These are phyloP conservation scores for Mergus octosetaceus DNA, from an alignment of 2,797 vertebrate species.

Conservation along the genomic window DNA sequence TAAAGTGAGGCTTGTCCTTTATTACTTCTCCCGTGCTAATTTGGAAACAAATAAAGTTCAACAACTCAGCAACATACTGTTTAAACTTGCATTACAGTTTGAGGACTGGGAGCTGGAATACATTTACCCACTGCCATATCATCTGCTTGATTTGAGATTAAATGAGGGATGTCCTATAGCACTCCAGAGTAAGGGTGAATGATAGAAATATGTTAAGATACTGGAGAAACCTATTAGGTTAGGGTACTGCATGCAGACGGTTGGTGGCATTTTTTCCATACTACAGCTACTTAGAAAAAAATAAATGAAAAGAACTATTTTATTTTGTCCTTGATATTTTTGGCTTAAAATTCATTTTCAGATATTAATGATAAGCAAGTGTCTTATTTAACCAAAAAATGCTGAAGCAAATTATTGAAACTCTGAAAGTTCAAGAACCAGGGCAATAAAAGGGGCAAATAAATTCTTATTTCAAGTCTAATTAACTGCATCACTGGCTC, in stretches of 20 bases:
- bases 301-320: not conserved
- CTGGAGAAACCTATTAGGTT: constrained; percentile 49
- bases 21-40: constrained; percentile 65
- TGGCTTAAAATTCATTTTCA: not conserved
- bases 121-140: constrained; percentile 64
- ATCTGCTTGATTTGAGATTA: constrained; percentile 72
- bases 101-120: constrained; percentile 60
- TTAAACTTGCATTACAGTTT: constrained; percentile 64
- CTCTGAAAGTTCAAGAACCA: not conserved
- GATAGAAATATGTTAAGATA: constrained; percentile 66
- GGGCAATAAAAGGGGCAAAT: not conserved
- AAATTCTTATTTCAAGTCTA: constrained; percentile 26
- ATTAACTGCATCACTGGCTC: constrained; percentile 22
- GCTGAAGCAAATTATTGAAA: not conserved
- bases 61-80: constrained; percentile 61
- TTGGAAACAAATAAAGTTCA: constrained; percentile 69
- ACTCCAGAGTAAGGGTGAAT: constrained; percentile 46
- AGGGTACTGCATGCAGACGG: constrained; percentile 2
- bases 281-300: not conserved
- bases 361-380: not conserved
- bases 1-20: constrained; percentile 35
- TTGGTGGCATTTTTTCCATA: not conserved
- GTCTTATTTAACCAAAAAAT: not conserved
- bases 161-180: constrained; percentile 70
- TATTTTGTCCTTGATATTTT: not conserved